phyloP scores from a whole-genome alignment of 2,888 invertebrate genomes.

The Folsomia candida region DNA sequence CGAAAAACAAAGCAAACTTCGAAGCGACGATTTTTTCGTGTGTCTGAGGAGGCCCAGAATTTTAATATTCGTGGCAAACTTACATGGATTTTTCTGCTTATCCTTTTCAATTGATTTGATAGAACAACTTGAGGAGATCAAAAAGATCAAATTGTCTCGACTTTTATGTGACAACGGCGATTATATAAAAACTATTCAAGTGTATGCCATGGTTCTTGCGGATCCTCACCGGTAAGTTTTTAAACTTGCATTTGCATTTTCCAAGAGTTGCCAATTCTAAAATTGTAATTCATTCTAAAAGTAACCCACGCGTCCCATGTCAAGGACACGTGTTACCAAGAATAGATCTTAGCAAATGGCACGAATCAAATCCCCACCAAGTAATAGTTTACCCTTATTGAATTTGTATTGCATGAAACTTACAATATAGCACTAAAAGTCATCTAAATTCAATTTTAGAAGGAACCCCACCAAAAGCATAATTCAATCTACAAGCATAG shows the following conservation, averaged over 20 bases:
- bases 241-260: slow-evolving; percentile 13
- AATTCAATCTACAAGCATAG: not conserved
- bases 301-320: slow-evolving; percentile 56
- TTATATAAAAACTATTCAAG: slow-evolving; percentile 55
- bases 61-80: not conserved
- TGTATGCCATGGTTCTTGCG: slow-evolving; percentile 56
- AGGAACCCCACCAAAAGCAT: not conserved
- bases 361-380: slow-evolving; percentile 46
- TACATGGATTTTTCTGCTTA: too few relatives aligned
- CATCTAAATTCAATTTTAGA: not conserved
- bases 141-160: slow-evolving; percentile 55
- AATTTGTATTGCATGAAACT: too few relatives aligned
- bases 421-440: too few relatives aligned
- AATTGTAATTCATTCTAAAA: slow-evolving; percentile 46
- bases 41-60: too few relatives aligned
- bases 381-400: slow-evolving; percentile 19
- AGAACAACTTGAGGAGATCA: slow-evolving; percentile 56
- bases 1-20: too few relatives aligned
- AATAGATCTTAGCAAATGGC: slow-evolving; percentile 54
- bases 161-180: slow-evolving; percentile 57
- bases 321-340: slow-evolving; percentile 52
- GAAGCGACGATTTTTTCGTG: too few relatives aligned
- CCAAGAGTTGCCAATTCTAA: not conserved
- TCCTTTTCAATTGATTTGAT: too few relatives aligned
- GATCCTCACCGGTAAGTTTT: slow-evolving; percentile 55